Evolutionary conservation across 2,888 invertebrate species (phyloP).

Genomic region (Campoplex capitator): DNA sequence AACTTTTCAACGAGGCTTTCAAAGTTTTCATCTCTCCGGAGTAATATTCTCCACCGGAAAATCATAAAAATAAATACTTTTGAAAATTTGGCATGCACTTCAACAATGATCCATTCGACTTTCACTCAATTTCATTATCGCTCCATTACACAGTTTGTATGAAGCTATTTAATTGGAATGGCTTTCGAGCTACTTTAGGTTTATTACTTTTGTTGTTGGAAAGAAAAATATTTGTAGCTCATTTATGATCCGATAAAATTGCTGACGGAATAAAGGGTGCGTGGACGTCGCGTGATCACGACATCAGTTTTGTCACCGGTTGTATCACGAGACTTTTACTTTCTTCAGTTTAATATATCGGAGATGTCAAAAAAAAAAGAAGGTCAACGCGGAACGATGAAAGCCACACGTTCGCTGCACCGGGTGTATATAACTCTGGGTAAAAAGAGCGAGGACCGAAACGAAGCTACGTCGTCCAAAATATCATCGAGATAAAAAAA

Average conservation of each 20-base stretch:
- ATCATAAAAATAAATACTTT: too few relatives aligned
- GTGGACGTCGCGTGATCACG: constrained; percentile 34
- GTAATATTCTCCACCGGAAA: too few relatives aligned
- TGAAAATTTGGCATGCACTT: too few relatives aligned
- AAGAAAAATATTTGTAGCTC: neutral
- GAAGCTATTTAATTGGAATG: neutral
- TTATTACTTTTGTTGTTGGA: too few relatives aligned
- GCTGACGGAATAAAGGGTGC: constrained; percentile 12
- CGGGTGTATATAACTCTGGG: constrained; percentile 47
- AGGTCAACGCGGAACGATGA: constrained; percentile 8
- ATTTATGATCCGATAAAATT: constrained; percentile 4
- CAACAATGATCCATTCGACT: too few relatives aligned
- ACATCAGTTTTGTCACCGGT: constrained; percentile 29
- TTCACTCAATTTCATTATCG: neutral
- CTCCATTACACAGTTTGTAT: neutral
- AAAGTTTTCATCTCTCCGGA: too few relatives aligned
- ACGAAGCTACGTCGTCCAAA: constrained; percentile 56
- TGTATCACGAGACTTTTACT: constrained; percentile 36
- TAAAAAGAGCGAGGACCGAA: constrained; percentile 19
- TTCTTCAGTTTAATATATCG: constrained; percentile 25
- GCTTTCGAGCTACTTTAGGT: neutral
- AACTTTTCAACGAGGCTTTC: too few relatives aligned
- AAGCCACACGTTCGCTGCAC: constrained; percentile 29
- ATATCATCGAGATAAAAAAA: constrained; percentile 54
- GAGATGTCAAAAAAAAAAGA: neutral